phyloP scores from a whole-genome alignment of 2,888 invertebrate species.

The Yponomeuta cagnagella region DNA sequence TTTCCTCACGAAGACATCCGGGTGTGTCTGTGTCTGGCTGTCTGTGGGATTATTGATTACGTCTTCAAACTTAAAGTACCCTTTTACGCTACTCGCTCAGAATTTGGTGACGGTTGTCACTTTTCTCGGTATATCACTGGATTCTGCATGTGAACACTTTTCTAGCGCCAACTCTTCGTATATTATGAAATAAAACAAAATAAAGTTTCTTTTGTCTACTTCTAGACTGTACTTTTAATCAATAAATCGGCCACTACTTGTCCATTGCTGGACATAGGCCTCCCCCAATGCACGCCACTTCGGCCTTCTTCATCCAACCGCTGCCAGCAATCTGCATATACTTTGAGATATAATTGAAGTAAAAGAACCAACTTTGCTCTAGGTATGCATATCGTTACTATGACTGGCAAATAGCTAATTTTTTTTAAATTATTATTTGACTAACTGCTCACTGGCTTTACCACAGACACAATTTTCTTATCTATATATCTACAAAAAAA shows the following conservation, averaged over 20 bases:
- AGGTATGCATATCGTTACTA: neutral
- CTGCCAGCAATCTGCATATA: too few relatives aligned
- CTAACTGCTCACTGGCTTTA: neutral
- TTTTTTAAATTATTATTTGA: neutral
- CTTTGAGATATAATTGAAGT: too few relatives aligned
- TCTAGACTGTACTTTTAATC: too few relatives aligned
- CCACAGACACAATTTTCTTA: neutral
- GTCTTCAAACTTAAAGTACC: neutral
- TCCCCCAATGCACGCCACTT: too few relatives aligned
- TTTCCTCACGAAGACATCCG: slow-evolving; percentile 10
- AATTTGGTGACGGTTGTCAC: neutral
- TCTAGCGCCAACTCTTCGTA: neutral
- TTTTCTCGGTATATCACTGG: neutral
- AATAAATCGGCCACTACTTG: too few relatives aligned
- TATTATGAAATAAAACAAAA: neutral
- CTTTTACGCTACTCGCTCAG: neutral
- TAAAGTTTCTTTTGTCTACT: too few relatives aligned
- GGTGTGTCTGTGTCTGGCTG: slow-evolving; percentile 3
- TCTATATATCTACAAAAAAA: neutral
- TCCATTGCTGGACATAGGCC: too few relatives aligned
- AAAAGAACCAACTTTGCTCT: neutral
- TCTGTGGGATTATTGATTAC: slow-evolving; percentile 8
- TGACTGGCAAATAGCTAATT: neutral
- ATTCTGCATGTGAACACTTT: neutral
- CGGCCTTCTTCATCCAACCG: too few relatives aligned